Conservation (phyloP, 2,797 vertebrate species). For the Sternotherus odoratus region DNA sequence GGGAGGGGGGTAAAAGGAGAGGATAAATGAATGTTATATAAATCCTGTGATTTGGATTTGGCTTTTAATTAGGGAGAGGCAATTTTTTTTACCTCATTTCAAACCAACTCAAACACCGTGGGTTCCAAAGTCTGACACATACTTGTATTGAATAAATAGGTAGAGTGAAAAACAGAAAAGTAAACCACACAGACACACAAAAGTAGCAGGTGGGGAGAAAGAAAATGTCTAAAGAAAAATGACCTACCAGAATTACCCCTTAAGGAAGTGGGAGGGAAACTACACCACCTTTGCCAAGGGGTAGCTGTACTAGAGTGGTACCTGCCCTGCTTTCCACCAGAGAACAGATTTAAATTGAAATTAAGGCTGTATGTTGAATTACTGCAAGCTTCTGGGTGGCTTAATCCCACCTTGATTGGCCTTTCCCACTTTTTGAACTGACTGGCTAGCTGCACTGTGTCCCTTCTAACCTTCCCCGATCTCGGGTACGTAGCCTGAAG, state of each 20-base stretch:
- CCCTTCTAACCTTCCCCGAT: not conserved
- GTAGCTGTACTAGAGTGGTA: not conserved
- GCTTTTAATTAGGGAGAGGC: not conserved
- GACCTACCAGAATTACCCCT: not conserved
- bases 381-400: not conserved
- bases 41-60: not conserved
- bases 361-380: not conserved
- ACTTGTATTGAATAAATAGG: not conserved
- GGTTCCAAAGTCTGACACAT: not conserved
- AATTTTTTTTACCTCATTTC: slow-evolving; percentile 1
- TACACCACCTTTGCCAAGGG: not conserved
- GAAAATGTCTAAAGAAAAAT: not conserved
- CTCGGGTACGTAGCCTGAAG: not conserved
- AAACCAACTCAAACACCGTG: not conserved
- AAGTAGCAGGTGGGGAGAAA: not conserved
- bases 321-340: not conserved
- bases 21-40: not conserved
- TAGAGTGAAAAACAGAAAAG: not conserved
- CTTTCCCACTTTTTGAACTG: not conserved
- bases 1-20: not conserved
- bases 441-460: not conserved
- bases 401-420: not conserved
- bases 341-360: not conserved
- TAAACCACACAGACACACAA: not conserved
- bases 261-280: not conserved